Evolutionary conservation across 2,113 vertebrate genomes (phyloP).

Genomic region (Mustela nigripes): DNA sequence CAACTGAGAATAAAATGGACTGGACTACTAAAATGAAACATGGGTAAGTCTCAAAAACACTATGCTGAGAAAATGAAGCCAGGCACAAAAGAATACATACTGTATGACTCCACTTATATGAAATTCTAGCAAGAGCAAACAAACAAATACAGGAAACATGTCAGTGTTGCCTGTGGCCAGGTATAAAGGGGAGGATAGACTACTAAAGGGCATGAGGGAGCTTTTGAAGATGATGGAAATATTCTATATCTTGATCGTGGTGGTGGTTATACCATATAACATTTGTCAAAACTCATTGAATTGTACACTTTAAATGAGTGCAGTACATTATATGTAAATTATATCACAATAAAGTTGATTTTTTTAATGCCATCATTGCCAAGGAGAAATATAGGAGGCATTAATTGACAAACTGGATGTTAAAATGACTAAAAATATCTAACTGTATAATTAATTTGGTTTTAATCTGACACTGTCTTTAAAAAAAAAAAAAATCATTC

Average conservation of each 20-base stretch:
- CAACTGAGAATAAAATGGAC: slow-evolving; percentile 23
- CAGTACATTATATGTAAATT: background rate
- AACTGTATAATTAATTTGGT: background rate
- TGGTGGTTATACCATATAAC: rapidly evolving
- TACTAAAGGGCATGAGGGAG: background rate
- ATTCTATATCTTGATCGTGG: background rate
- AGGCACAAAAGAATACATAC: background rate
- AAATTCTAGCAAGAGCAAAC: slow-evolving; percentile 18
- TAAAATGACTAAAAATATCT: slow-evolving; percentile 23
- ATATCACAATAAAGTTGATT: background rate
- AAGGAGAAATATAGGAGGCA: background rate
- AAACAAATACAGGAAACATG: background rate
- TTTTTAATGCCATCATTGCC: background rate
- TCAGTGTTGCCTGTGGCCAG: background rate
- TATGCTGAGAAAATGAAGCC: background rate
- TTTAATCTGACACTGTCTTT: slow-evolving; percentile 30
- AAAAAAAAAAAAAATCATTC: background rate
- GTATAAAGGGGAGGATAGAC: background rate
- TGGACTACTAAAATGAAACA: background rate
- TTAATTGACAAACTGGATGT: slow-evolving; percentile 5
- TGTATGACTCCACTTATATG: background rate
- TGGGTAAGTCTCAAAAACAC: background rate
- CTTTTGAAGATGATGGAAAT: background rate
- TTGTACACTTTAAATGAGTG: background rate
- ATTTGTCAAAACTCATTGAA: background rate